A percentile compares a stretch with the other conserved stretches of the same genome.
Conservation (phyloP, 2,113 vertebrate genomes). For the Anarhynchus alexandrinus region DNA sequence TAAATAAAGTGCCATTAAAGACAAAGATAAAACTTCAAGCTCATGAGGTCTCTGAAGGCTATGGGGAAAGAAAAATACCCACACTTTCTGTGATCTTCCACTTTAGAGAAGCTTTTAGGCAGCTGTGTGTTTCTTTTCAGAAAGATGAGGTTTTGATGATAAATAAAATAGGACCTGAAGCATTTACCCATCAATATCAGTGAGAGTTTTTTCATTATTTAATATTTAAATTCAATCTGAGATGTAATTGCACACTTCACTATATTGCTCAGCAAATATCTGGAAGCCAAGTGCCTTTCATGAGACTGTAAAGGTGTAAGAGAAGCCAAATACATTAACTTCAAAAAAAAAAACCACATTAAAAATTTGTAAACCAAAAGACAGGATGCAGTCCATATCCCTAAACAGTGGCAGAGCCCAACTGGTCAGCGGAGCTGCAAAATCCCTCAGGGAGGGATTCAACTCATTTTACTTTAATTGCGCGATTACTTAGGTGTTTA, state of each 20-base stretch:
- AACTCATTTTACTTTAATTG: neutral
- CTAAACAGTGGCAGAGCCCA: neutral
- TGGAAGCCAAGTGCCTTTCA: neutral
- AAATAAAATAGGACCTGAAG: neutral
- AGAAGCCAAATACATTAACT: neutral
- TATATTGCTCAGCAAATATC: neutral
- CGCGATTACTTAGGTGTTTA: neutral
- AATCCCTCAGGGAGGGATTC: neutral
- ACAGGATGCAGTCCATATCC: neutral
- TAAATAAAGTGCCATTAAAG: neutral
- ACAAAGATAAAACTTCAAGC: neutral
- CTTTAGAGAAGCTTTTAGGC: neutral
- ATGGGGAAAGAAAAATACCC: fast-evolving
- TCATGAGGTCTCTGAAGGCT: neutral
- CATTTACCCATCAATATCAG: neutral
- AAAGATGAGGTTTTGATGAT: neutral
- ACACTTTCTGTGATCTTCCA: neutral
- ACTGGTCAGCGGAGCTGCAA: neutral
- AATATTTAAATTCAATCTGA: neutral
- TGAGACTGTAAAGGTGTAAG: neutral
- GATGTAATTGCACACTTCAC: neutral
- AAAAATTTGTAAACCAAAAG: neutral
- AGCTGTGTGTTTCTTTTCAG: neutral
- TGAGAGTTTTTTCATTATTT: neutral
- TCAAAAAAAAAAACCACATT: no score